Base-by-base conservation (phyloP, 2,888 invertebrate genomes). In the Sesamia inferens region DNA sequence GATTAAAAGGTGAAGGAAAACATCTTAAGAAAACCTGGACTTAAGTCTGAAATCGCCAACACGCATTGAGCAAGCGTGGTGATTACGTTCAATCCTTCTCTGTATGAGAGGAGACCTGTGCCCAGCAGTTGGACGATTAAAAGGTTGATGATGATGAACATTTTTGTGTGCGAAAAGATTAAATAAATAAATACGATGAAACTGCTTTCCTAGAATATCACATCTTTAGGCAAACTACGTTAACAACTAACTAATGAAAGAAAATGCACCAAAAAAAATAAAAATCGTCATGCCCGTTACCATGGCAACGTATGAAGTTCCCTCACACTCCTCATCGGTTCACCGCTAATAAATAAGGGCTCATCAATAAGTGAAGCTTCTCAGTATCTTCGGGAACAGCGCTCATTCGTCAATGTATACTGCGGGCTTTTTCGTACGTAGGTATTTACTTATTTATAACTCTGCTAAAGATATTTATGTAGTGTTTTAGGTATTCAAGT, bases 311-410 rank as follows among this genome's bases (percentile, higher is more conserved):
- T 42, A 69, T 51, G 61, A 66, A 82, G 68, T 71, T 69, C 62
- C 70, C 89, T 90, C 90, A 83, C 90, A 90, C 90, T 90, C 87
- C 82, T 84, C 86, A 90, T 89, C 87, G 87, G 86, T 88, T 90
- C 88, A 88, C 87, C 84, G 85, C 91, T 92, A 93, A 94, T 94
- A 94, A 93, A 94, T 94, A 93, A 93, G 90, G 84, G 89, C 88
- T 92, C 93, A 93, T 94, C 92, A 94, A 94, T 94, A 94, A 93
- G 88, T 92, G 87, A 91, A 88, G 90, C 86, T 88, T 83, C 89
- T 89, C 87, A 86, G 91, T 89, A 88, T 83, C 89, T 88, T 89
- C 88, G 88, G 88, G 87, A 92, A 89, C 90, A 89, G 88, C 84
- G 85, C 78, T 84, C 87, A 92, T 92, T 87, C 89, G 89, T 92